phyloP scores from a whole-genome alignment of 2,113 vertebrate species.

The Takifugu bimaculatus region DNA sequence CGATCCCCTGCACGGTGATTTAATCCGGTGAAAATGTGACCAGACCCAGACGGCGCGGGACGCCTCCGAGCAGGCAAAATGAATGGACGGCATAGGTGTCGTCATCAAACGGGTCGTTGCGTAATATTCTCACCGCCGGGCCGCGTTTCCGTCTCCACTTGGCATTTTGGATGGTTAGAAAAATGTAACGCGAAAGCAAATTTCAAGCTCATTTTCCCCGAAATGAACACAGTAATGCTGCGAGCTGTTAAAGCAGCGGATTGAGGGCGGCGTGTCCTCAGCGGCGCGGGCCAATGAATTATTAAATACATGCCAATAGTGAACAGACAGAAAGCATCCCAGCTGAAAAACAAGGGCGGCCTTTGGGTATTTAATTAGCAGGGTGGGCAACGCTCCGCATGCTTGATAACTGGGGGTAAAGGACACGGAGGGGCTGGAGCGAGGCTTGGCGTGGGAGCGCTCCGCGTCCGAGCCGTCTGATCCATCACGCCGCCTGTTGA shows the following conservation, averaged over 20 bases:
- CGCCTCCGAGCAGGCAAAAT: too few species aligned
- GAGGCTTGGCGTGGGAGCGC: constrained; percentile 40
- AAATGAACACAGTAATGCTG: not conserved
- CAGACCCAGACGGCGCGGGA: too few species aligned
- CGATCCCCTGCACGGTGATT: too few species aligned
- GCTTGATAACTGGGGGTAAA: constrained; percentile 66
- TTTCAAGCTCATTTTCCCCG: not conserved
- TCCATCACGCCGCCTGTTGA: constrained; percentile 78
- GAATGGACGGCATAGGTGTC: too few species aligned
- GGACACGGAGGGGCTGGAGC: constrained; percentile 44
- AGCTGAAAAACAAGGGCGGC: constrained; percentile 59
- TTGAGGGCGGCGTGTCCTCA: constrained; percentile 11
- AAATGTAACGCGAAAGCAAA: not conserved
- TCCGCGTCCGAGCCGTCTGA: constrained; percentile 70
- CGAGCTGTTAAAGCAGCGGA: not conserved
- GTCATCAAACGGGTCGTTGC: too few species aligned
- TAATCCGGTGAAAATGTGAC: too few species aligned
- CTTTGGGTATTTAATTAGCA: constrained; percentile 58
- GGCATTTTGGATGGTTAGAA: too few species aligned
- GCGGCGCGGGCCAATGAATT: constrained; percentile 60
- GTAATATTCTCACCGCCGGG: too few species aligned
- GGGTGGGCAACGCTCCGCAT: constrained; percentile 55
- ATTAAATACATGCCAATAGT: constrained; percentile 65
- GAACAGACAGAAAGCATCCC: constrained; percentile 51
- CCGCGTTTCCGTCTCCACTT: too few species aligned